Conservation (phyloP, 2,797 vertebrate genomes). For the Sebastes itinus region DNA sequence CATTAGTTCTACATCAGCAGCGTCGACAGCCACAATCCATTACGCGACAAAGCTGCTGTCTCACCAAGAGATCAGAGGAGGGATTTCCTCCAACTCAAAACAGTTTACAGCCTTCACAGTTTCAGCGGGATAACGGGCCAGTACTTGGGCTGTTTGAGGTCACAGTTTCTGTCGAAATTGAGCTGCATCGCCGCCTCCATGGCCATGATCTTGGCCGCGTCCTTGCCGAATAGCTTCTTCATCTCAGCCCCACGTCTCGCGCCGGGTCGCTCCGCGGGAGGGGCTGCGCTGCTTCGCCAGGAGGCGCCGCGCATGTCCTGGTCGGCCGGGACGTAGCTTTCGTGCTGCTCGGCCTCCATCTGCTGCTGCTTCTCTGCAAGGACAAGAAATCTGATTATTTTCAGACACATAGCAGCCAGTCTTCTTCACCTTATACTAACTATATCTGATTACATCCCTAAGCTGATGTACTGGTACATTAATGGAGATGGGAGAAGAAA, state of each 20-base stretch:
- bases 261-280: slow-evolving; percentile 87
- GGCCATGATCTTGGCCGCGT: slow-evolving; percentile 89
- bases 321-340: slow-evolving; percentile 85
- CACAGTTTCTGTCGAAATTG: slow-evolving; percentile 88
- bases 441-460: no score
- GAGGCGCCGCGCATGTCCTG: slow-evolving; percentile 82
- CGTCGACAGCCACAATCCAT: not conserved
- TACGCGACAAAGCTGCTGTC: not conserved
- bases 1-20: slow-evolving; percentile 15
- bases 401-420: not conserved
- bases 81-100: not conserved
- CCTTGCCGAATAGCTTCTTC: slow-evolving; percentile 89
- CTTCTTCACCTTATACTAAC: not conserved
- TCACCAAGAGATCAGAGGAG: not conserved
- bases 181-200: slow-evolving; percentile 91
- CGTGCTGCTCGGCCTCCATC: slow-evolving; percentile 84
- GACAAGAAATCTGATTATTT: not conserved
- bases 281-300: slow-evolving; percentile 69
- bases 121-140: slow-evolving; percentile 96
- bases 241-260: slow-evolving; percentile 89
- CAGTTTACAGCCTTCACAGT: slow-evolving; percentile 73
- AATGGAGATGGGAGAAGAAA: not conserved
- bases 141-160: slow-evolving; percentile 93
- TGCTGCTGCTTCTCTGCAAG: slow-evolving; percentile 90
- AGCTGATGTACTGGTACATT: no score